Percentiles rank a stretch among this genome's conserved stretches.
Conservation (phyloP, 2,113 vertebrate species). For the Elephas maximus region DNA sequence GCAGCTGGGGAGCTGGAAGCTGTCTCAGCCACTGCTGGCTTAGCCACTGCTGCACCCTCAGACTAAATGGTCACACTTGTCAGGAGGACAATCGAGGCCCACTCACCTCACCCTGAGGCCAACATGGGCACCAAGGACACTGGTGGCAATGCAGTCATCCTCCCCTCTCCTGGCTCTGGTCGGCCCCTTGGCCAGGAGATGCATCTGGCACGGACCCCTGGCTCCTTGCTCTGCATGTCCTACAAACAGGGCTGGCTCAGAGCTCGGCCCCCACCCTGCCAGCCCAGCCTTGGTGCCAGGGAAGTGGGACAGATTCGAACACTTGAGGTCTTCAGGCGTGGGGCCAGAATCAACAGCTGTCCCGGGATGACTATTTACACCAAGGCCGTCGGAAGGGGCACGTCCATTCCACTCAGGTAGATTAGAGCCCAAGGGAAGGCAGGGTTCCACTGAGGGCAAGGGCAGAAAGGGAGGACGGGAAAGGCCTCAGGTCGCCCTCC, state of each 20-base stretch:
- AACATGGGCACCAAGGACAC: neutral
- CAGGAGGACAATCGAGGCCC: neutral
- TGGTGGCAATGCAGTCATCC: neutral
- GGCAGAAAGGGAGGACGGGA: neutral
- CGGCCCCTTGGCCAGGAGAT: neutral
- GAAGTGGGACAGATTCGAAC: neutral
- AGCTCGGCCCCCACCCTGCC: no score
- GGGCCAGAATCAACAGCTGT: neutral
- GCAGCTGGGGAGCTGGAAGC: neutral
- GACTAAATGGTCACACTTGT: neutral
- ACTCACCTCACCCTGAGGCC: neutral
- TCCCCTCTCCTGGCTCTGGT: neutral
- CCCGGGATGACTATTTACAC: neutral
- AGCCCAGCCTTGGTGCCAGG: fast-evolving
- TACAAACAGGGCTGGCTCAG: neutral
- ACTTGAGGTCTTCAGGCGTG: neutral
- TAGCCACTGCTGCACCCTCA: neutral
- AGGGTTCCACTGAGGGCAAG: neutral
- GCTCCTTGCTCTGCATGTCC: neutral
- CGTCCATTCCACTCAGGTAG: neutral
- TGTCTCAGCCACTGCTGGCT: neutral
- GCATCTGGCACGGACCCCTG: fast-evolving
- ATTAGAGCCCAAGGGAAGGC: neutral
- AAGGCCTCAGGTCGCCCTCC: neutral
- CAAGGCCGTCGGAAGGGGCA: fast-evolving